Base-by-base conservation (phyloP, 2,888 invertebrate genomes). In the Pseudolycoriella hygida region DNA sequence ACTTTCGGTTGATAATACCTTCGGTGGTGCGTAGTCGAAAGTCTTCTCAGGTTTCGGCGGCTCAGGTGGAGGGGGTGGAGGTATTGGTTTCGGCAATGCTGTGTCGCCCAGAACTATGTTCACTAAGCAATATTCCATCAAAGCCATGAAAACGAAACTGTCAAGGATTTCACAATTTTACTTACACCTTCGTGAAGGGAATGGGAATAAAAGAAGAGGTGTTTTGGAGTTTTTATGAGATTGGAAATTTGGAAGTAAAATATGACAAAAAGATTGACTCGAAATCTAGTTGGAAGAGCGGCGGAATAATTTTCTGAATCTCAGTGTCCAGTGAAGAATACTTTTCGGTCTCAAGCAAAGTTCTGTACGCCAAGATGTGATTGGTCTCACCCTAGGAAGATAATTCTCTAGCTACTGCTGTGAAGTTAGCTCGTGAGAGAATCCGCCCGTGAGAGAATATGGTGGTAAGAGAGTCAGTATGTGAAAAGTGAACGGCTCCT, bases 111-210 rank as follows among this genome's bases (percentile, higher is more conserved):
- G 53, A 19, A 66, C 66, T 49, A 66, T 87, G 59, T 89, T 89
- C 20, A 90, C 88, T 51, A 89, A 66, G 53, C 88, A 89, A 60
- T 89, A 90, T 60, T 90, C 89, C 89, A 90, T 90, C 43, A 90
- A 64, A 1, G 89, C 89, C 85, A 90, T 84, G 60, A 90, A 90
- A 57, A 90, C 89, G 64, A 90, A 89, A 48, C 80, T 81, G 60
- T 44, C 2, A 15, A 17, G n/a, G 5, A 12, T 6, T 3, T 12
- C 5, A 4, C 3, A 5, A 17, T n/a, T 6, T 17, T 19, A 56
- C 53, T 32, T 25, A 20, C 44, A 48, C 45, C 15, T 34, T 42
- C 20, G 20, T 42, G 42, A 17, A 37, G 17, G 17, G 43, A 17
- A 11, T 10, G 37, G n/a, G 42, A 44, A 18, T 40, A 25, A 19